phyloP scores from a whole-genome alignment of 2,113 vertebrate genomes.

The Lepisosteus osseus region DNA sequence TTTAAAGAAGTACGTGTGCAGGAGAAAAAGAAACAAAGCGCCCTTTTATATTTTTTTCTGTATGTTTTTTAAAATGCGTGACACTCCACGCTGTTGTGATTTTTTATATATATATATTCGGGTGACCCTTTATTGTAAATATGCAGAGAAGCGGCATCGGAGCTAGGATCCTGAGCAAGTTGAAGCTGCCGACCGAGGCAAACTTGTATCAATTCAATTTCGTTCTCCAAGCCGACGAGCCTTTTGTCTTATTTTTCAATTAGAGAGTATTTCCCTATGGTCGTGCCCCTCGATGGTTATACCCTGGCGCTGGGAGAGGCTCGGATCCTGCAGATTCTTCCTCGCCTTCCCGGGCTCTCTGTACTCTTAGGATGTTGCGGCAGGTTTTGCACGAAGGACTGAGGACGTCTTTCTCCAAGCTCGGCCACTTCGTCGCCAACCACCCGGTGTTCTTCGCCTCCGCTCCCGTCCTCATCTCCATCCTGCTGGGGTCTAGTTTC shows the following conservation, averaged over 20 bases:
- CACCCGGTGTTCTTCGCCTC: slow-evolving; percentile 97
- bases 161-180: not conserved
- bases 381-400: slow-evolving; percentile 92
- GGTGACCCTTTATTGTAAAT: not conserved
- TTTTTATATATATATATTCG: too few species aligned
- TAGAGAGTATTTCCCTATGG: slow-evolving; percentile 38
- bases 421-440: slow-evolving; percentile 90
- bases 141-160: not conserved
- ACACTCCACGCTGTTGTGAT: too few species aligned
- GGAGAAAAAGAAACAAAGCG: too few species aligned
- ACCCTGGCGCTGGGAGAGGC: slow-evolving; percentile 78
- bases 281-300: slow-evolving; percentile 77
- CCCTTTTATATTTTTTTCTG: too few species aligned
- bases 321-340: slow-evolving; percentile 69
- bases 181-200: not conserved
- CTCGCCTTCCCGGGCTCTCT: slow-evolving; percentile 75
- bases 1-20: too few species aligned
- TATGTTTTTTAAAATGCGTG: too few species aligned
- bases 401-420: slow-evolving; percentile 83
- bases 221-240: slow-evolving; percentile 15
- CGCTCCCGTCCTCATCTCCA: slow-evolving; percentile 88
- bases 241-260: not conserved
- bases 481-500: slow-evolving; percentile 94
- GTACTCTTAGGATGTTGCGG: slow-evolving; percentile 89
- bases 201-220: slow-evolving; percentile 17